A percentile compares a stretch with the other conserved stretches of the same genome.
phyloP scores from a whole-genome alignment of 53 echinoderm and acorn worm species.

The Antedon mediterranea region DNA sequence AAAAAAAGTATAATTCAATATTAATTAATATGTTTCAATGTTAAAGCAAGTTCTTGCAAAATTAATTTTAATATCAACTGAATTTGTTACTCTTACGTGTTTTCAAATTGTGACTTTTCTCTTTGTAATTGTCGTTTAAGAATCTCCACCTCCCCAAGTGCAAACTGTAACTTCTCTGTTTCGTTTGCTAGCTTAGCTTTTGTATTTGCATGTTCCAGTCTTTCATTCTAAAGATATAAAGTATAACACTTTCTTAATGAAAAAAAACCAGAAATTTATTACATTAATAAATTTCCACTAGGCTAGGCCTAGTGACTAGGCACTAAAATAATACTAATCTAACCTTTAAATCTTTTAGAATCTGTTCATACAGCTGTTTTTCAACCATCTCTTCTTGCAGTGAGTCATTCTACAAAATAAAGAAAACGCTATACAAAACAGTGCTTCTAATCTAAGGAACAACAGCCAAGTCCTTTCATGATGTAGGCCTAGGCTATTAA shows the following conservation, averaged over 20 bases:
- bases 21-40: too few species aligned
- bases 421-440: too few species aligned
- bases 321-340: too few species aligned
- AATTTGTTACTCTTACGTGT: constrained; percentile 56
- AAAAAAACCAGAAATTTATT: too few species aligned
- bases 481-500: not conserved
- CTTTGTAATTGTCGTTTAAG: constrained; percentile 40
- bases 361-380: not conserved
- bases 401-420: not conserved
- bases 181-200: constrained; percentile 34
- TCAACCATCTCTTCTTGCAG: not conserved
- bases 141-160: constrained; percentile 68
- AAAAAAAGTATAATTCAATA: too few species aligned
- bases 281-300: too few species aligned
- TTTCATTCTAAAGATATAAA: constrained; percentile 30
- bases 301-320: too few species aligned
- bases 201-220: constrained; percentile 39
- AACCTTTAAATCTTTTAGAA: not conserved
- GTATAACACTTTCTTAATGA: not conserved
- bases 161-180: constrained; percentile 61
- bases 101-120: constrained; percentile 61
- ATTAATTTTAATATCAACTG: too few species aligned
- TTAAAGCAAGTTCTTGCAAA: not conserved
- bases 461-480: too few species aligned
- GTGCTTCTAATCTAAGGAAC: too few species aligned